These are phyloP conservation scores for Orthonyx spaldingii DNA, from an alignment of 2,113 vertebrate genomes.

Conservation along the genomic window DNA sequence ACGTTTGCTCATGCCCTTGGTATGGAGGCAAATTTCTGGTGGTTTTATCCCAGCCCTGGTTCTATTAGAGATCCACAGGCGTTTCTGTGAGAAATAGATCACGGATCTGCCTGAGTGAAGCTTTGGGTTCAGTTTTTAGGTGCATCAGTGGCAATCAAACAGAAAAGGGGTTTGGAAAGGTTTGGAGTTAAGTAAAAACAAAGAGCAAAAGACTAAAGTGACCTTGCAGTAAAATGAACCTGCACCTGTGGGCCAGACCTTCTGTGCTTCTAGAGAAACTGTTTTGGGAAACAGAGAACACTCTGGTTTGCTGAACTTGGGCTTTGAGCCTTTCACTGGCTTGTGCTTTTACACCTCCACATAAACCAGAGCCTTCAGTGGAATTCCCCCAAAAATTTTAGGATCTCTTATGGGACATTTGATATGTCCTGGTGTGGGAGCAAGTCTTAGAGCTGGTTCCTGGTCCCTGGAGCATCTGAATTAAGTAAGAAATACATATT, in stretches of 20 bases:
- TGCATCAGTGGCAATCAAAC: not conserved
- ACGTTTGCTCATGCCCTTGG: not conserved
- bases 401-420: not conserved
- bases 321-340: not conserved
- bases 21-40: not conserved
- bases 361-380: not conserved
- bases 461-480: not conserved
- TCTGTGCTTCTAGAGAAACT: not conserved
- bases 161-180: not conserved
- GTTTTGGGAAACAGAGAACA: not conserved
- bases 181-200: not conserved
- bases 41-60: not conserved
- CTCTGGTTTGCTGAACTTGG: not conserved
- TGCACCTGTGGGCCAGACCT: not conserved
- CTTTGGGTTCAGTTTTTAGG: not conserved
- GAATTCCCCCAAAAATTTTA: not conserved
- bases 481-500: rapidly evolving
- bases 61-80: not conserved
- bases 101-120: not conserved
- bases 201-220: not conserved
- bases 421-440: rapidly evolving
- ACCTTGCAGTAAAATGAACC: not conserved
- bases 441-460: not conserved
- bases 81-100: not conserved
- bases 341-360: not conserved